Percentiles rank a stretch among this genome's conserved stretches.
These are phyloP conservation scores for Pediacus dermestoides DNA, from an alignment of 2,888 invertebrate species.

Conservation along the genomic window DNA sequence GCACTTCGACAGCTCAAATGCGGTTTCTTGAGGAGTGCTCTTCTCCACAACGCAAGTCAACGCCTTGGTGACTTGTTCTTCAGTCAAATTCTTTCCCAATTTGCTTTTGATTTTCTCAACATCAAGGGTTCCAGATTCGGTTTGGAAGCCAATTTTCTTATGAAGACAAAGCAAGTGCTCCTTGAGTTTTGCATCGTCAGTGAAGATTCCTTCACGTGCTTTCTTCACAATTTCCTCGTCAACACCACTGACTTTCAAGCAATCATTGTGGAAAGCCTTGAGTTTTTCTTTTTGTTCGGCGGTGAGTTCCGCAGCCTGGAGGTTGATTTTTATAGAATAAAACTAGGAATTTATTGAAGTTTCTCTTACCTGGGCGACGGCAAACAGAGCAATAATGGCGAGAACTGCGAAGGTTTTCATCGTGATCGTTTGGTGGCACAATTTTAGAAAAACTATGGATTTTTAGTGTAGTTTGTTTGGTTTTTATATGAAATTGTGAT, in stretches of 20 bases:
- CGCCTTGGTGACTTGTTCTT: slow-evolving; percentile 4
- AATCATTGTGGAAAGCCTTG: slow-evolving; percentile 21
- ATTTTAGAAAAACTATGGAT: too few relatives aligned
- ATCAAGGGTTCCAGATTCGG: slow-evolving; percentile 27
- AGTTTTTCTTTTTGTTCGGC: slow-evolving; percentile 30
- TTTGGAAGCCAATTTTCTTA: slow-evolving; percentile 31
- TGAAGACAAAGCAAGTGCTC: slow-evolving; percentile 26
- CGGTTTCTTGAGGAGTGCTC: neutral
- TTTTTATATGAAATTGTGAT: neutral
- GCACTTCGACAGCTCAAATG: neutral
- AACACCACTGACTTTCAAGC: slow-evolving; percentile 20
- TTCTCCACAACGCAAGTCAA: neutral
- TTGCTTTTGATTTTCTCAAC: slow-evolving; percentile 23
- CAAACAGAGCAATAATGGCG: neutral
- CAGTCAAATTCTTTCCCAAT: slow-evolving; percentile 13
- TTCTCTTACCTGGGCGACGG: neutral
- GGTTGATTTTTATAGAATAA: neutral
- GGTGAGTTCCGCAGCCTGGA: slow-evolving; percentile 14
- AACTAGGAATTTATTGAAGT: neutral
- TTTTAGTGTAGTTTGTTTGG: neutral
- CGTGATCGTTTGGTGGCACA: neutral
- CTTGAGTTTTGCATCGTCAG: slow-evolving; percentile 29
- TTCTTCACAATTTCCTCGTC: slow-evolving; percentile 24
- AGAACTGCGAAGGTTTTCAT: slow-evolving; percentile 1
- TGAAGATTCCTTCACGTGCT: slow-evolving; percentile 20